Base-by-base conservation (phyloP, 2,113 vertebrate species). In the Chascanopsetta lugubris region DNA sequence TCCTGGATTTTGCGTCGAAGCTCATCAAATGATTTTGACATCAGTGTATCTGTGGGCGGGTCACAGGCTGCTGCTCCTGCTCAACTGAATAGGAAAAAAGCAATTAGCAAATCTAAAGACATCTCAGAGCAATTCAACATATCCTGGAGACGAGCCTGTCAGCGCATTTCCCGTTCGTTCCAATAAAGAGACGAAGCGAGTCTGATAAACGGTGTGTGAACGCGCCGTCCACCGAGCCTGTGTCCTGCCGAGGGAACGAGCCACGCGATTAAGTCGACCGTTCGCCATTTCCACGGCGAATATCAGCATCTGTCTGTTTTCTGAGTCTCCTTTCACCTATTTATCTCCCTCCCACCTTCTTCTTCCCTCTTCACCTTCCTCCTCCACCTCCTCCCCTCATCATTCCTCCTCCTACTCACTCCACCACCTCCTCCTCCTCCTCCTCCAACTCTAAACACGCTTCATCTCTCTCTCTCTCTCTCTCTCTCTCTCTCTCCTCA, bases 321-420 rank as follows among this genome's bases (percentile, higher is more conserved):
- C 63, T 72, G 65, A n/a, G 22, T 50, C 48, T 68, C 34, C 47
- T 69, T 68, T 48, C 66, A 83, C 61, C 65, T 63, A 29, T 51
- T 75, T 68, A 71, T 72, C 68, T 75, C 79, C 75, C 75, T 77
- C 76, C 81, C 69, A 82, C 82, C 76, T 80, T 75, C 53, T 82
- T 76, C 68, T 63, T 68, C 43, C 49, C 72, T 78, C 74, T 73
- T 69, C 66, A 79, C 71, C 79, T 83, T 67, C 75, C 50, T 67
- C 36, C 69, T 76, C 80, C 56, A 32, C 59, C 77, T 83, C 67
- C 69, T 67, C 36, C 69, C 49, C 17, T 58, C 63, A 54, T 34
- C 55, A 49, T 80, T 80, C 46, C 17, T 61, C 82, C 77, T 80
- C 84, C 82, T 51, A 81, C 85, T 53, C 83, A 81, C 61, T 67